phyloP scores from a whole-genome alignment of 1,140 invertebrate species.

The Zaprionus africanus region DNA sequence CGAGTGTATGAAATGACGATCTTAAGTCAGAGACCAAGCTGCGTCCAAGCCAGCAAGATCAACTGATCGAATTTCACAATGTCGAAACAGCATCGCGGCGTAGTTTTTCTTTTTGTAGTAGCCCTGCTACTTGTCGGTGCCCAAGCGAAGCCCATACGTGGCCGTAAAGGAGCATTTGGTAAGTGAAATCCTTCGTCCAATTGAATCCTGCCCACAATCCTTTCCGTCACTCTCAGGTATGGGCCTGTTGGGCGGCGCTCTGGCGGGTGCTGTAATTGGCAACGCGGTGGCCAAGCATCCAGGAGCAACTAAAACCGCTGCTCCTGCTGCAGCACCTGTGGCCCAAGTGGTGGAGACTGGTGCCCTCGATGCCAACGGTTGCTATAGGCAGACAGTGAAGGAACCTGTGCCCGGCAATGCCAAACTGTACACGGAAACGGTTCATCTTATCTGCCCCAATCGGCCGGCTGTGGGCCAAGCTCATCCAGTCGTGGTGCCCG shows the following conservation, averaged over 20 bases:
- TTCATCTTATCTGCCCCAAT: constrained; percentile 59
- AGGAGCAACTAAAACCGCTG: constrained; percentile 21
- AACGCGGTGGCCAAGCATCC: constrained; percentile 35
- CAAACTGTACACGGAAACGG: constrained; percentile 59
- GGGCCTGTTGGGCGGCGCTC: constrained; percentile 55
- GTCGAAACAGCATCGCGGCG: constrained; percentile 31
- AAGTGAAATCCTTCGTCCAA: background rate
- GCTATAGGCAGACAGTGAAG: constrained; percentile 61
- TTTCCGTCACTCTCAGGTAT: constrained; percentile 28
- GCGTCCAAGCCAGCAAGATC: background rate
- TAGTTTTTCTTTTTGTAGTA: constrained; percentile 33
- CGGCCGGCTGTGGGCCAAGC: constrained; percentile 8
- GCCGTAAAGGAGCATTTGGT: constrained; percentile 59
- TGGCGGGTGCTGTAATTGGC: constrained; percentile 55
- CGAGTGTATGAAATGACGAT: constrained; percentile 10
- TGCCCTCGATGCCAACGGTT: constrained; percentile 51
- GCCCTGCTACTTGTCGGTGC: constrained; percentile 36
- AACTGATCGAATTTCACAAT: constrained; percentile 39
- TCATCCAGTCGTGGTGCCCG: background rate
- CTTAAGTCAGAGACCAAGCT: constrained; percentile 20
- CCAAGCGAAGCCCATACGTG: constrained; percentile 49
- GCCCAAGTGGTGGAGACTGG: constrained; percentile 60
- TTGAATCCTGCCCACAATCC: background rate
- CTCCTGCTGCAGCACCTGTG: constrained; percentile 30
- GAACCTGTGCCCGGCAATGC: constrained; percentile 49